Evolutionary conservation across 1,140 invertebrate genomes (phyloP), one percentile per base, ranked within the genome.

Genomic region (Aleiodes sp.): DNA sequence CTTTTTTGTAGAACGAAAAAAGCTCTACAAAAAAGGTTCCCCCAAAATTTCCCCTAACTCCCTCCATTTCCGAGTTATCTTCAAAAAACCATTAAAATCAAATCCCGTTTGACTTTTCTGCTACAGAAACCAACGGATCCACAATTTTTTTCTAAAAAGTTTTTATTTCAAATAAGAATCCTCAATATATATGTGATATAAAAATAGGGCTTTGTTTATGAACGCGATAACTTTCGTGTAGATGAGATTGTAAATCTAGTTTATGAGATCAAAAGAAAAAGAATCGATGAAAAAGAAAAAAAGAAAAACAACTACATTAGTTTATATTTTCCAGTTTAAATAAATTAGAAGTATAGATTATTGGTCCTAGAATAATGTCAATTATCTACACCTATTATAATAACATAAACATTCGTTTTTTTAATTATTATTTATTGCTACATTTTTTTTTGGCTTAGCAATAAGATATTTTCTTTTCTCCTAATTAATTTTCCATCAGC

Each of bases 101-200:
- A n/a, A n/a, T n/a, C n/a, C n/a, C n/a, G n/a, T n/a, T n/a, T n/a
- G n/a, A n/a, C n/a, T n/a, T n/a, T n/a, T n/a, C n/a, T n/a, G n/a
- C n/a, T n/a, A n/a, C 19, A 24, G 28, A 46, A 46, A 39, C 33
- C 33, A 29, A n/a, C 26, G 14, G 16, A 28, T 63, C 41, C 12
- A 63, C 61, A 31, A 39, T 9, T 62, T 63, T 63, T 39, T 7
- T 4, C 26, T 10, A 33, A 28, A 16, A 66, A n/a, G 35, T n/a
- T 31, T 31, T 43, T 12, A 57, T 57, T 31, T 14, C 4, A 66
- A 33, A 29, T 26, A 28, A 62, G 8, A 60, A 76, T 78, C 76
- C 73, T 78, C 73, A 73, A 80, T 80, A 75, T 77, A 72, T 78
- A 82, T 82, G 80, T 82, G 80, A 80, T 82, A 82, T 80, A 78